A percentile compares a stretch with the other conserved stretches of the same genome.
These are phyloP conservation scores for Otis tarda DNA, from an alignment of 2,113 vertebrate genomes.

Conservation along the genomic window DNA sequence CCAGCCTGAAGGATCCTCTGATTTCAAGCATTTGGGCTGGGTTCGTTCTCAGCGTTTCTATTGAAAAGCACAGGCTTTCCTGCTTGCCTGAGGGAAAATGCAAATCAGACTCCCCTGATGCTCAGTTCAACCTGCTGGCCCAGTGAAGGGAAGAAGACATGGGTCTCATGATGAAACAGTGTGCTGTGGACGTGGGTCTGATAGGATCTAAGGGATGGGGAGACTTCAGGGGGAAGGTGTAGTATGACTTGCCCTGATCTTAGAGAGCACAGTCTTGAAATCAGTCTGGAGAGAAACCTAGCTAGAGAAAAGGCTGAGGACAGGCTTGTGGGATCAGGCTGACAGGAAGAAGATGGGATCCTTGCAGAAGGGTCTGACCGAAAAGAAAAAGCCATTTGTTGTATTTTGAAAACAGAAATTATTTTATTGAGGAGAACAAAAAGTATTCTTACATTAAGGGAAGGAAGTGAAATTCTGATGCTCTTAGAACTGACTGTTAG, in stretches of 20 bases:
- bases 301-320: background rate
- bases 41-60: background rate
- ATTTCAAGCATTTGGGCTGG: background rate
- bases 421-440: background rate
- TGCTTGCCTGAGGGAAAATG: background rate
- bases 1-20: background rate
- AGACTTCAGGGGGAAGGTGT: background rate
- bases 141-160: background rate
- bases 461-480: background rate
- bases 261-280: background rate
- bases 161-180: rapidly evolving
- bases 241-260: background rate
- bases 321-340: background rate
- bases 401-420: background rate
- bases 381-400: background rate
- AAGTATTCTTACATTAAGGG: background rate
- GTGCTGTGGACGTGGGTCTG: background rate
- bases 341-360: background rate
- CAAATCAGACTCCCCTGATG: background rate
- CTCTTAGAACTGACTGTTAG: background rate
- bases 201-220: background rate
- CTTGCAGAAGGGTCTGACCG: background rate
- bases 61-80: background rate
- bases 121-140: background rate
- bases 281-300: background rate